A percentile compares a stretch with the other conserved stretches of the same genome.
Evolutionary conservation across 2,113 vertebrate species (phyloP).

Genomic region (Bolborhynchus lineola): DNA sequence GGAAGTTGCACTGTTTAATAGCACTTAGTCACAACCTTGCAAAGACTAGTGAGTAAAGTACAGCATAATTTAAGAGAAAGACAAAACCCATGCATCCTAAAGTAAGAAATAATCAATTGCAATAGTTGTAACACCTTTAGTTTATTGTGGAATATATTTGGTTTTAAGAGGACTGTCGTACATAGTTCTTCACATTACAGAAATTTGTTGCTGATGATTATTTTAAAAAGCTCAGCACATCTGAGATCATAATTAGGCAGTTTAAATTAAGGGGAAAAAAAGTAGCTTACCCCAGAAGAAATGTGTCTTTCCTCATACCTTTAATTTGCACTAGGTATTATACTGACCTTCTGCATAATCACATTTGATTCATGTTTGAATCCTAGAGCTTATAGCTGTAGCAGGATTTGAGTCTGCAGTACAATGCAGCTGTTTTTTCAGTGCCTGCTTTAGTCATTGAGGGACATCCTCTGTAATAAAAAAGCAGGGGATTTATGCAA

Average conservation of each 20-base stretch:
- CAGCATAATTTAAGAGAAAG: not conserved
- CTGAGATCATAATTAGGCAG: not conserved
- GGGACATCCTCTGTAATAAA: constrained; percentile 42
- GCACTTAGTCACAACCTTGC: not conserved
- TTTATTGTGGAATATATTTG: not conserved
- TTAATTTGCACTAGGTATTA: not conserved
- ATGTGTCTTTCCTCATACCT: not conserved
- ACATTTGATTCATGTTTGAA: constrained; percentile 36
- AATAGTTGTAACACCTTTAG: not conserved
- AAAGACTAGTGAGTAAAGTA: not conserved
- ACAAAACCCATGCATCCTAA: not conserved
- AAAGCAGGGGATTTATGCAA: constrained; percentile 28
- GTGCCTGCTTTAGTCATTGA: constrained; percentile 37
- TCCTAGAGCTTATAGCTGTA: constrained; percentile 44
- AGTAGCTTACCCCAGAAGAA: constrained; percentile 23
- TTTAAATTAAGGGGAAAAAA: not conserved
- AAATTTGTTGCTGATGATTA: not conserved
- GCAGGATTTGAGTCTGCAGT: constrained; percentile 70
- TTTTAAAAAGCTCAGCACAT: not conserved
- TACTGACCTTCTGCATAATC: constrained; percentile 24
- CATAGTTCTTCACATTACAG: not conserved
- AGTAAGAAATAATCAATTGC: not conserved
- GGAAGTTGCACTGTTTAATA: not conserved
- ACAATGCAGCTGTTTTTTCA: constrained; percentile 75
- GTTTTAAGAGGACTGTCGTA: not conserved